A percentile compares a stretch with the other conserved stretches of the same genome.
phyloP scores from a whole-genome alignment of 2,113 vertebrate genomes.

The Labrus mixtus region DNA sequence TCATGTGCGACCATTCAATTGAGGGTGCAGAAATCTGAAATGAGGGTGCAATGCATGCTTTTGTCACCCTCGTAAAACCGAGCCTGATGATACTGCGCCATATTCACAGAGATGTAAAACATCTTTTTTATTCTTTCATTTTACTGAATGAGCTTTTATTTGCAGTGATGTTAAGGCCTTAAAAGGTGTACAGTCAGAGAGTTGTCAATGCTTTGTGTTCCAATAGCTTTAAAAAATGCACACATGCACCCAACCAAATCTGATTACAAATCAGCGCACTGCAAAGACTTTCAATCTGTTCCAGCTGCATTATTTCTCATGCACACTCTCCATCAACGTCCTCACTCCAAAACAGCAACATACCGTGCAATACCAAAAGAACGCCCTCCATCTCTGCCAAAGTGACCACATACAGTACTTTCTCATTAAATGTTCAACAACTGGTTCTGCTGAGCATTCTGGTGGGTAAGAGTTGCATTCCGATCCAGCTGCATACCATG shows the following conservation, averaged over 20 bases:
- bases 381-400: slow-evolving; percentile 39
- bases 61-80: too few relatives aligned
- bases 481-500: slow-evolving; percentile 15
- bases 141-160: neutral
- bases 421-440: slow-evolving; percentile 34
- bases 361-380: slow-evolving; percentile 39
- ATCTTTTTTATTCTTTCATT: neutral
- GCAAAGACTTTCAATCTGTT: slow-evolving; percentile 17
- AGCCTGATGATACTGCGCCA: too few relatives aligned
- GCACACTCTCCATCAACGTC: slow-evolving; percentile 25
- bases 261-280: neutral
- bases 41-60: too few relatives aligned
- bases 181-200: neutral
- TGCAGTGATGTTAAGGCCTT: neutral
- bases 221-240: neutral
- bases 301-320: slow-evolving; percentile 1
- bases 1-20: too few relatives aligned
- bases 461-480: slow-evolving; percentile 26
- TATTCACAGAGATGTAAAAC: too few relatives aligned
- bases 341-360: slow-evolving; percentile 37
- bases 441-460: slow-evolving; percentile 36
- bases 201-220: neutral
- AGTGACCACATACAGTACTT: slow-evolving; percentile 40
- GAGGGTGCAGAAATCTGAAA: too few relatives aligned
- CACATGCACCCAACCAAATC: neutral